phyloP scores from a whole-genome alignment of 2,888 invertebrate species.

The Parnassius apollo region DNA sequence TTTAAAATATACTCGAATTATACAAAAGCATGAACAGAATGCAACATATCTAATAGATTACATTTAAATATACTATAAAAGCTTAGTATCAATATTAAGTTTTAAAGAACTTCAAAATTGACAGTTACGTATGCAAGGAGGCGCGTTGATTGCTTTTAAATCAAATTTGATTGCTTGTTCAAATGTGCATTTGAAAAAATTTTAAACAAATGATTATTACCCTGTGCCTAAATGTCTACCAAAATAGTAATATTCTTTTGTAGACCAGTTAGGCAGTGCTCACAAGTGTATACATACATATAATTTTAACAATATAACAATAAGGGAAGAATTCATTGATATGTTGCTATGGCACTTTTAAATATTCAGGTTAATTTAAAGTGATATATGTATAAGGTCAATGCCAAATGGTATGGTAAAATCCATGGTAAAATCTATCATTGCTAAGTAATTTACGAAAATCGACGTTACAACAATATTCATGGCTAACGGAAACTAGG shows the following conservation, averaged over 20 bases:
- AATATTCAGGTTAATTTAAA: not conserved
- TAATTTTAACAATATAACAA: slow-evolving; percentile 29
- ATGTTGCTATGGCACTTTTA: slow-evolving; percentile 34
- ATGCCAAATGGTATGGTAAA: not conserved
- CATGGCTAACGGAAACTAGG: no score
- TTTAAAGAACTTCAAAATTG: slow-evolving; percentile 13
- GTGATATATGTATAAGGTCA: not conserved
- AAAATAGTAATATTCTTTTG: slow-evolving; percentile 8
- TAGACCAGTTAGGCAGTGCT: slow-evolving; percentile 2
- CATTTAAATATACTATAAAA: not conserved
- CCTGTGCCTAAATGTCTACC: slow-evolving; percentile 10
- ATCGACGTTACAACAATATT: not conserved
- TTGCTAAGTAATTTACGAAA: not conserved
- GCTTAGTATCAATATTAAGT: not conserved
- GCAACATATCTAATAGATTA: not conserved
- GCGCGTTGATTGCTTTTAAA: not conserved
- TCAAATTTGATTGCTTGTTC: no score
- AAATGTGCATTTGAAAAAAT: no score
- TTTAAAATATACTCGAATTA: slow-evolving; percentile 32
- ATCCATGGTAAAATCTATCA: not conserved
- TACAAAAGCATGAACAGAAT: slow-evolving; percentile 28
- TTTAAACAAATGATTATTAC: slow-evolving; percentile 1
- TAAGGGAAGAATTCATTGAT: slow-evolving; percentile 33
- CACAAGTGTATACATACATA: not conserved
- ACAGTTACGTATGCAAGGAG: slow-evolving; percentile 2